Base-by-base conservation (phyloP, 2,888 invertebrate genomes). In the Eupithecia tripunctaria region DNA sequence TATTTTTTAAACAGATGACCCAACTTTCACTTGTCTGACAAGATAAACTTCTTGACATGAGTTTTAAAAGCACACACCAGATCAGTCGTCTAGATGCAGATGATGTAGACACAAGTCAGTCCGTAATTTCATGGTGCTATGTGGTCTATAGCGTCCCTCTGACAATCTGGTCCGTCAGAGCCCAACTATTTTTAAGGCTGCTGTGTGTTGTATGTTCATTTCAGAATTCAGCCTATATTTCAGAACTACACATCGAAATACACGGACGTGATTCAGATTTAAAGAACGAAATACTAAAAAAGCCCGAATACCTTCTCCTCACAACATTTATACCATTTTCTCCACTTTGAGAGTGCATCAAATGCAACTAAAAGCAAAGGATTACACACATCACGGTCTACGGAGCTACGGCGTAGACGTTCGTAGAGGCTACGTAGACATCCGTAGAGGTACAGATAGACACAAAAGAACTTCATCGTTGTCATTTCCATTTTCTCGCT, bases 401-500 rank as follows among this genome's bases (percentile, higher is more conserved):
- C 66, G 62, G 21, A 21, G 60, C 29, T 64, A 38, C 67, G n/a
- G 64, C 73, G 67, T 60, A 68, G 68, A 51, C 69, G 10, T 25
- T 67, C 59, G 59, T 38, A 29, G 66, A 47, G 62, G 67, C 69
- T 51, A 47, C 73, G 66, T 68, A 62, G 60, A 68, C 38, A n/a
- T n/a, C 43, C 73, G 67, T 70, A 68, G 67, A 70, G 59, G 70
- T 43, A 70, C 25, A 56, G 51, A 69, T 73, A 76, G 67, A 70
- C 82, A 89, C 90, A 91, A 91, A 89, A 91, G 88, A 90, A 87
- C 85, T 85, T 85, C 87, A 85, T 86, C 83, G 87, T 84, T 88
- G 89, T 90, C 90, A 89, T 89, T 90, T 88, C 88, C 89, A 91
- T 91, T 91, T 89, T 87, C 87, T 84, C 81, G 80, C 80, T 87